Percentiles rank a stretch among this genome's conserved stretches.
These are phyloP conservation scores for Hydriomena furcata DNA, from an alignment of 2,888 invertebrate species.

Conservation along the genomic window DNA sequence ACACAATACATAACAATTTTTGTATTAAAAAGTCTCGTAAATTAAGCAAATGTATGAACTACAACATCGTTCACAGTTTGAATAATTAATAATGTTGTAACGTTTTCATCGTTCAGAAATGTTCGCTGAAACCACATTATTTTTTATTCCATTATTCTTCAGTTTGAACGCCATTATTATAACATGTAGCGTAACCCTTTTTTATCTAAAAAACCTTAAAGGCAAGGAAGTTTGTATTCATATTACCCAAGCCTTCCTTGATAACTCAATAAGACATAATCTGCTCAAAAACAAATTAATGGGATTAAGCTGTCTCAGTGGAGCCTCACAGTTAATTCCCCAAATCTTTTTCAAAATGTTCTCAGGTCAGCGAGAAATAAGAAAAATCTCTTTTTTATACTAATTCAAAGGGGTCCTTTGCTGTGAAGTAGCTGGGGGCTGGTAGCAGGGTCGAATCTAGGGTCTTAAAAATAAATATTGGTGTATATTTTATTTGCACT, in stretches of 20 bases:
- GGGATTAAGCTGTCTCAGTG: slow-evolving; percentile 39
- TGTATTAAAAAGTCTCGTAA: no score
- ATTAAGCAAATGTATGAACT: no score
- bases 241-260: slow-evolving; percentile 30
- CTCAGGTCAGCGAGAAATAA: slow-evolving; percentile 53
- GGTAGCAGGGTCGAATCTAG: slow-evolving; percentile 2
- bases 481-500: no score
- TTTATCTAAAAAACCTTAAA: slow-evolving; percentile 1
- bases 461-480: background rate
- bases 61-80: no score
- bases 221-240: slow-evolving; percentile 15
- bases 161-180: background rate
- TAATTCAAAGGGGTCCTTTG: slow-evolving; percentile 61
- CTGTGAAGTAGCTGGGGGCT: slow-evolving; percentile 14
- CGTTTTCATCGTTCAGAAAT: no score
- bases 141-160: no score
- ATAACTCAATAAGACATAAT: slow-evolving; percentile 50
- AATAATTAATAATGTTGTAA: no score
- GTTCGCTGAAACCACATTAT: no score
- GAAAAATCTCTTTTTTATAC: slow-evolving; percentile 53
- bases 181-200: background rate
- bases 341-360: slow-evolving; percentile 52
- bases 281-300: slow-evolving; percentile 46
- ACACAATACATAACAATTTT: no score
- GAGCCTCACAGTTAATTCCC: slow-evolving; percentile 35